phyloP scores from a whole-genome alignment of 2,113 vertebrate genomes.

The Pluvialis apricaria region DNA sequence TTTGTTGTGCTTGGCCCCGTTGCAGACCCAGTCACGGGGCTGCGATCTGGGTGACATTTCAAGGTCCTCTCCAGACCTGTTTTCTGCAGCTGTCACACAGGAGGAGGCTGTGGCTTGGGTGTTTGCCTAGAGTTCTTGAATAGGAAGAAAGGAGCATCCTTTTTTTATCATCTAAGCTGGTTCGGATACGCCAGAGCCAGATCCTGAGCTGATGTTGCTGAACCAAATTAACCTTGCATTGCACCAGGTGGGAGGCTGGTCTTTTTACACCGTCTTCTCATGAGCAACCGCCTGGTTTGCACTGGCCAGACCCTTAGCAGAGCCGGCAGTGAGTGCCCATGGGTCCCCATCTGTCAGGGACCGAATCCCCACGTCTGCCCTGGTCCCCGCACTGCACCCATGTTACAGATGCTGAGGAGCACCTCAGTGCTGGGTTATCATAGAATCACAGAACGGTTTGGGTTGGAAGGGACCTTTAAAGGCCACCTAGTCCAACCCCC shows the following conservation, averaged over 20 bases:
- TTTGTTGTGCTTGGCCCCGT: background rate
- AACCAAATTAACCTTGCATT: accelerated
- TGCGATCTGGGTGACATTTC: slow-evolving; percentile 17
- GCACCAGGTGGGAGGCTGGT: background rate
- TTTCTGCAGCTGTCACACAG: background rate
- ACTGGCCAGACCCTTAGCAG: background rate
- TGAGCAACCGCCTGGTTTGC: background rate
- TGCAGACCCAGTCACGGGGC: background rate
- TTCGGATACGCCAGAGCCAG: background rate
- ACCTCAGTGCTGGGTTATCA: accelerated
- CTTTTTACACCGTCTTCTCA: background rate
- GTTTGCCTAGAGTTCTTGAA: background rate
- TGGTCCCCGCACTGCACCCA: accelerated
- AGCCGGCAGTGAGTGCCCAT: accelerated
- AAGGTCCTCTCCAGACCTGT: slow-evolving; percentile 29
- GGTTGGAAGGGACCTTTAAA: background rate
- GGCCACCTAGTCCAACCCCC: accelerated
- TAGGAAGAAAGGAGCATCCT: background rate
- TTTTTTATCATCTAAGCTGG: background rate
- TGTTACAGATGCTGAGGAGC: background rate
- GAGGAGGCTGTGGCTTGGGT: background rate
- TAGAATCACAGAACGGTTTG: background rate
- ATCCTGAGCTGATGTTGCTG: background rate
- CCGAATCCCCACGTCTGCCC: accelerated
- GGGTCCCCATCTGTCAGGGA: background rate